A percentile compares a stretch with the other conserved stretches of the same genome.
phyloP scores from a whole-genome alignment of 1,140 invertebrate genomes.

The Cydia splendana region DNA sequence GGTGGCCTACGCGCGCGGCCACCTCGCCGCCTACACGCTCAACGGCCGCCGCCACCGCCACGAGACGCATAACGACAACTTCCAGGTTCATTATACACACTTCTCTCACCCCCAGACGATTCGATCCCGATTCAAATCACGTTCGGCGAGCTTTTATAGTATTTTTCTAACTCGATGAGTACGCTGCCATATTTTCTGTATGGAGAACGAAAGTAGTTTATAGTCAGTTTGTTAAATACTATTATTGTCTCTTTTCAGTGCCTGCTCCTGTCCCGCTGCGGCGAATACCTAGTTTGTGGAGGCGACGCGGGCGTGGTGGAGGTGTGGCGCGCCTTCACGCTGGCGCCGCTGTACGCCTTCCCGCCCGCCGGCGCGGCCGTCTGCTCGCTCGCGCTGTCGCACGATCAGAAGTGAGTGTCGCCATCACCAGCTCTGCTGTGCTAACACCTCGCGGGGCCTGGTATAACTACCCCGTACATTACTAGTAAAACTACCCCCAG shows the following conservation, averaged over 20 bases:
- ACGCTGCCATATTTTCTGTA: no score
- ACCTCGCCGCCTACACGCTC: constrained; percentile 95
- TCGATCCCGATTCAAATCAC: no score
- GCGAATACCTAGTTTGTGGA: constrained; percentile 98
- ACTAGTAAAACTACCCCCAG: no score
- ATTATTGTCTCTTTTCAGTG: constrained; percentile 82
- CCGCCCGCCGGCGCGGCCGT: constrained; percentile 97
- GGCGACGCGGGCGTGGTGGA: constrained; percentile 98
- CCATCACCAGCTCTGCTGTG: no score
- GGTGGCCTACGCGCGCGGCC: constrained; percentile 94
- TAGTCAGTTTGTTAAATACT: no score
- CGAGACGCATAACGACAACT: constrained; percentile 96
- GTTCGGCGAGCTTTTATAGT: no score
- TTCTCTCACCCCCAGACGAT: no score
- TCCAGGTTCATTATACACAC: constrained; percentile 85
- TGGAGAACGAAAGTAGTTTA: no score
- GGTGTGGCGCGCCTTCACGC: constrained; percentile 98
- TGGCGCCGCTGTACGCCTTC: constrained; percentile 97
- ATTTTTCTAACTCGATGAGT: no score
- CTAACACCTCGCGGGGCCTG: no score
- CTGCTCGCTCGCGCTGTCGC: constrained; percentile 94
- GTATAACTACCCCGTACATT: no score
- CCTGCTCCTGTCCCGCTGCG: constrained; percentile 96
- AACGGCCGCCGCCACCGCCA: constrained; percentile 93
- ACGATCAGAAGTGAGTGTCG: constrained; percentile 95